Conservation (phyloP, 2,113 vertebrate genomes). For the Tyto alba region DNA sequence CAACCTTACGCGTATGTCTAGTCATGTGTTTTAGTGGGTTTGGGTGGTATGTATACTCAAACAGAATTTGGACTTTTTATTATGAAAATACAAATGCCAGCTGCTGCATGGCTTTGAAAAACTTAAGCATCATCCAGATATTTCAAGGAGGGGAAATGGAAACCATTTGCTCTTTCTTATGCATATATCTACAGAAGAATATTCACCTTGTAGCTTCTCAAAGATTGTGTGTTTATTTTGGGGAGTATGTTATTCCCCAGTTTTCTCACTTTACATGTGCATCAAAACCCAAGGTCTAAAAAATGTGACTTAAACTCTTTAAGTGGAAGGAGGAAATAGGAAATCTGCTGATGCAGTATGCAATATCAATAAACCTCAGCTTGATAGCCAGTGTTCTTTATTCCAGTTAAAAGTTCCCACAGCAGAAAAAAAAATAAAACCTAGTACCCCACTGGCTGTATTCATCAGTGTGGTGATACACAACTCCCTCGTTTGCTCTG, state of each 20-base stretch:
- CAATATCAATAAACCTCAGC: background rate
- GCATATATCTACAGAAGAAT: background rate
- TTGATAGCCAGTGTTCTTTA: background rate
- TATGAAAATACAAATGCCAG: slow-evolving; percentile 29
- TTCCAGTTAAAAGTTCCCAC: background rate
- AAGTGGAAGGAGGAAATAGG: background rate
- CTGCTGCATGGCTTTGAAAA: slow-evolving; percentile 16
- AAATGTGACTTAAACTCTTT: background rate
- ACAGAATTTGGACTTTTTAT: background rate
- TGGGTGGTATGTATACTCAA: background rate
- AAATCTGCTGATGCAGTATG: background rate
- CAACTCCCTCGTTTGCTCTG: background rate
- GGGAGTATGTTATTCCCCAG: background rate
- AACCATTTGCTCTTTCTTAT: slow-evolving; percentile 8
- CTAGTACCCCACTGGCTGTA: background rate
- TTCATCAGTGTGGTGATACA: background rate
- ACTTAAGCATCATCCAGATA: background rate
- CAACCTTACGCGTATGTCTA: background rate
- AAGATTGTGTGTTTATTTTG: background rate
- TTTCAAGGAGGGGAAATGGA: slow-evolving; percentile 7
- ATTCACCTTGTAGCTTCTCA: background rate
- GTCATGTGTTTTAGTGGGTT: background rate
- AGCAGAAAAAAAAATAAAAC: background rate
- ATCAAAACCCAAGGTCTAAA: background rate
- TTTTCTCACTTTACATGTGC: background rate